phyloP scores from a whole-genome alignment of 1,140 invertebrate species.

The Listronotus oregonensis region DNA sequence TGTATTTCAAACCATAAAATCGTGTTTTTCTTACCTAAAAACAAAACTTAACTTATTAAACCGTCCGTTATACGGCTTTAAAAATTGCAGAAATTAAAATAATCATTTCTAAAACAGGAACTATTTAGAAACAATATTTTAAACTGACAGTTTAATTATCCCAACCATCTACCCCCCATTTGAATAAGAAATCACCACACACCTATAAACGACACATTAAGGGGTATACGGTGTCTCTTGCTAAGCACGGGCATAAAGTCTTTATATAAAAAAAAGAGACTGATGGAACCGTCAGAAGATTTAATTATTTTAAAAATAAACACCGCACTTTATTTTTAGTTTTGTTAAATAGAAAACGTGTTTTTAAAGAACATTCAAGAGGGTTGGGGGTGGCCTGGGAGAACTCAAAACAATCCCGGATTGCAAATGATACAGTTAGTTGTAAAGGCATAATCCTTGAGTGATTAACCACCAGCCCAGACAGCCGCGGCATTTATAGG shows the following conservation, averaged over 20 bases:
- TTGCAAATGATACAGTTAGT: slow-evolving; percentile 13
- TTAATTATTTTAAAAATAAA: slow-evolving; percentile 34
- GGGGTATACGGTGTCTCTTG: background rate
- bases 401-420: slow-evolving; percentile 10
- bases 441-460: slow-evolving; percentile 2
- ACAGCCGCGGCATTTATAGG: background rate
- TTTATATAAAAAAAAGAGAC: slow-evolving; percentile 14
- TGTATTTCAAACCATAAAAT: no score
- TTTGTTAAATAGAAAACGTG: slow-evolving; percentile 11
- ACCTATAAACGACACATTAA: slow-evolving; percentile 4
- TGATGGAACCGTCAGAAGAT: slow-evolving; percentile 11
- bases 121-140: no score
- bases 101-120: no score
- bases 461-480: slow-evolving; percentile 19
- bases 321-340: slow-evolving; percentile 18
- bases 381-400: background rate
- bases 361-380: background rate
- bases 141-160: no score
- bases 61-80: background rate
- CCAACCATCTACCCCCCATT: no score
- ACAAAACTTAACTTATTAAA: no score
- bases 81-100: no score
- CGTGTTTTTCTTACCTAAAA: no score
- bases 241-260: no score
- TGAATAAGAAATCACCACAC: slow-evolving; percentile 9